Evolutionary conservation across 2,113 vertebrate genomes (phyloP), one percentile per base, ranked within the genome.

Genomic region (Hippocampus zosterae): DNA sequence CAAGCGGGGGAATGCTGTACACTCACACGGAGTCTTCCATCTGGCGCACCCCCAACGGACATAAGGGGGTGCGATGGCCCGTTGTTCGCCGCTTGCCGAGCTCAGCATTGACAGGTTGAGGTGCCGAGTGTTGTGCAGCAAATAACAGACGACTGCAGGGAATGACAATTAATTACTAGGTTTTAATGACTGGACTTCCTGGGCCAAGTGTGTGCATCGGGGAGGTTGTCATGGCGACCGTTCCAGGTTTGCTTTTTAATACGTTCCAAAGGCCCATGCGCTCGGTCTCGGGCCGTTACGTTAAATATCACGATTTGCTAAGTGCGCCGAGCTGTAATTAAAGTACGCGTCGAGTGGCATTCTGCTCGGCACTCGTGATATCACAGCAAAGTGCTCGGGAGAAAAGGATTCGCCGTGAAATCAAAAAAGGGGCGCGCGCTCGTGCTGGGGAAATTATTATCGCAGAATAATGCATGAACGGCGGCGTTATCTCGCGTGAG

Each of bases 81-180:
- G 50, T 52, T 52, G 19, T 21, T 52, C 50, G 18, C 50, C 50
- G 50, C 50, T 52, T 52, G 19, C 19, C 50, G 2, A n/a, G 52
- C 52, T 55, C 52, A 23, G 52, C 52, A 23, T 55, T 55, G 52
- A 55, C 52, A 23, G 19, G 52, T 55, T 23, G 52, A 55, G 52
- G 52, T 23, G 52, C 52, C 7, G 52, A 55, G 21, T 55, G 52
- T 55, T 55, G 23, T n/a, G 52, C 37, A n/a, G 33, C 40, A 50
- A 67, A 18, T 27, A 76, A 72, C 69, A 79, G 78, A 81, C 79
- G 78, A 89, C 84, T 81, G 78, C 85, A 88, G 88, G 78, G 81
- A 33, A 83, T 82, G 86, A 77, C 84, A 86, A 90, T 91, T 92
- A 92, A 91, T 92, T 86, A 89, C 82, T 88, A 83, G 84, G 67